Percentiles rank a stretch among this genome's conserved stretches.
Evolutionary conservation across 2,797 vertebrate species (phyloP).

Genomic region (Oreochromis mossambicus): DNA sequence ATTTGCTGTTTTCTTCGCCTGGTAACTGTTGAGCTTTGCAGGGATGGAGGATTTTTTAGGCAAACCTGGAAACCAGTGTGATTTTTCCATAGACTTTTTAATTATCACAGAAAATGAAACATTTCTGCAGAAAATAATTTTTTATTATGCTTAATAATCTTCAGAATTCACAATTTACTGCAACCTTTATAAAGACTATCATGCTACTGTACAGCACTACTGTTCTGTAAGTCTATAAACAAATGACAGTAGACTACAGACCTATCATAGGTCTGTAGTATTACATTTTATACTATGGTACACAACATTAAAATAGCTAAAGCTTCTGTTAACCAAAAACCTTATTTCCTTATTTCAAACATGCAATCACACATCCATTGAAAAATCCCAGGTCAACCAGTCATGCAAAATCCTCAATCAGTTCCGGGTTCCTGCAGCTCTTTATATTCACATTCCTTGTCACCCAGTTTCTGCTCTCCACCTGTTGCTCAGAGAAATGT

Average conservation of each 20-base stretch:
- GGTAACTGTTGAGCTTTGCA: not conserved
- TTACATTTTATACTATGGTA: not conserved
- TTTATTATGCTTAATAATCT: not conserved
- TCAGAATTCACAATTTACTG: not conserved
- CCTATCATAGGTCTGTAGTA: not conserved
- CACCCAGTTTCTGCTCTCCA: not conserved
- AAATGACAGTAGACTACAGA: not conserved
- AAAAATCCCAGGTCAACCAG: not conserved
- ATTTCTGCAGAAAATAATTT: rapidly evolving
- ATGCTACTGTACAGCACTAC: not conserved
- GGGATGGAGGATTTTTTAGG: not conserved
- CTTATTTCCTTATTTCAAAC: not conserved
- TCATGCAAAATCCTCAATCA: not conserved
- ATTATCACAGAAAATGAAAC: not conserved
- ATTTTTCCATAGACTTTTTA: not conserved
- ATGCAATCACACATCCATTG: not conserved
- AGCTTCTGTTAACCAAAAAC: not conserved
- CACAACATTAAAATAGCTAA: not conserved
- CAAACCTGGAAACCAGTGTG: not conserved
- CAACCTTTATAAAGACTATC: not conserved
- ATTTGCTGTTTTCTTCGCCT: not conserved
- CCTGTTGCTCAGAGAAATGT: not conserved
- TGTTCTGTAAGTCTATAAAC: not conserved
- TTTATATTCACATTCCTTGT: not conserved
- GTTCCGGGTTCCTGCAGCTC: not conserved